Conservation (phyloP, 2,797 vertebrate species). For the Notamacropus eugenii region DNA sequence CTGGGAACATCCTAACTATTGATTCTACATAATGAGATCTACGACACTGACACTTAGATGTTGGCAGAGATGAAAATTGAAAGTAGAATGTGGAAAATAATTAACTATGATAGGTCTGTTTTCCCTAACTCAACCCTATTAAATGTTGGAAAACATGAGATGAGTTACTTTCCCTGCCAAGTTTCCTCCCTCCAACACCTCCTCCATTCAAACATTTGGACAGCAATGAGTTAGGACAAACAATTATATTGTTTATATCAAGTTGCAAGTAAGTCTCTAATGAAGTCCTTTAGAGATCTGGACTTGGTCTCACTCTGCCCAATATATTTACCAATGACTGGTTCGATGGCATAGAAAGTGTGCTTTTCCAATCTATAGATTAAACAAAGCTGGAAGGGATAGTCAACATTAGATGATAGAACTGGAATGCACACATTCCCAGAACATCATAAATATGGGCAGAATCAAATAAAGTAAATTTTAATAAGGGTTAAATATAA, state of each 20-base stretch:
- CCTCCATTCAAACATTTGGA: not conserved
- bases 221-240: not conserved
- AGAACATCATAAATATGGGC: not conserved
- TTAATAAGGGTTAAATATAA: not conserved
- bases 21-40: not conserved
- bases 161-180: not conserved
- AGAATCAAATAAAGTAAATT: not conserved
- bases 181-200: not conserved
- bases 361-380: not conserved
- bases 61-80: not conserved
- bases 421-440: not conserved
- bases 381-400: not conserved
- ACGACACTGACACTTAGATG: not conserved
- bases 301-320: not conserved
- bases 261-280: not conserved
- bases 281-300: not conserved
- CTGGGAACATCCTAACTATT: not conserved
- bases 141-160: not conserved
- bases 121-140: not conserved
- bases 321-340: not conserved
- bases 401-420: not conserved
- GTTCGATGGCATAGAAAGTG: not conserved
- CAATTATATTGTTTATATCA: not conserved
- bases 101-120: not conserved
- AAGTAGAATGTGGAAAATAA: not conserved